Percentiles rank a stretch among this genome's conserved stretches.
Evolutionary conservation across 92 coral and sea anemone genomes (phyloP).

Genomic region (Actinernus sp.): DNA sequence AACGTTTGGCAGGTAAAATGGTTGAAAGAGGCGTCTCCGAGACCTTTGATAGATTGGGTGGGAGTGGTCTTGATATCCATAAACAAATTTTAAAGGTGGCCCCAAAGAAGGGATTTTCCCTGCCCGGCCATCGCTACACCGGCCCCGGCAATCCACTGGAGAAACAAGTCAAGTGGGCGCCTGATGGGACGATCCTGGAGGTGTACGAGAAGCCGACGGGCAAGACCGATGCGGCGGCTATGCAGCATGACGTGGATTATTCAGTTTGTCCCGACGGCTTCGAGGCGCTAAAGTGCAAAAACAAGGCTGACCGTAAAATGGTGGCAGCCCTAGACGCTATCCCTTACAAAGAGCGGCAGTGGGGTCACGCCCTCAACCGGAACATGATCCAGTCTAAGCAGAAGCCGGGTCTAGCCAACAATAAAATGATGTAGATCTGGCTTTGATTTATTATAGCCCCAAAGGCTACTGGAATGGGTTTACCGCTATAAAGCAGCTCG

Average conservation of each 20-base stretch:
- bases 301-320: slow-evolving; percentile 19
- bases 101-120: slow-evolving; percentile 1
- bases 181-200: slow-evolving; percentile 2
- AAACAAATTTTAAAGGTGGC: slow-evolving; percentile 1
- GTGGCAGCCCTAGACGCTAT: slow-evolving; percentile 10
- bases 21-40: too few species aligned
- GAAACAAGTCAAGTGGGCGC: slow-evolving; percentile 12
- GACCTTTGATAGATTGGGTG: too few species aligned
- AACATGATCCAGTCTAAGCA: slow-evolving; percentile 12
- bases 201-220: slow-evolving; percentile 16
- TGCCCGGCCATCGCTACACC: slow-evolving; percentile 4
- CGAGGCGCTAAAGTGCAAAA: slow-evolving; percentile 8
- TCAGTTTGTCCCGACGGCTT: not conserved
- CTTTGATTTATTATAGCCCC: too few species aligned
- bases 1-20: too few species aligned
- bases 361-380: slow-evolving; percentile 31
- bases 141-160: slow-evolving; percentile 16
- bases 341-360: slow-evolving; percentile 24
- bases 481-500: too few species aligned
- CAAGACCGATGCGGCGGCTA: slow-evolving; percentile 5
- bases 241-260: slow-evolving; percentile 42
- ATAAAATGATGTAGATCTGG: too few species aligned
- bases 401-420: slow-evolving; percentile 22
- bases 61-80: slow-evolving; percentile 6
- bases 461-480: too few species aligned